Conservation (phyloP, 2,113 vertebrate species). For the Phalacrocorax pelagicus region DNA sequence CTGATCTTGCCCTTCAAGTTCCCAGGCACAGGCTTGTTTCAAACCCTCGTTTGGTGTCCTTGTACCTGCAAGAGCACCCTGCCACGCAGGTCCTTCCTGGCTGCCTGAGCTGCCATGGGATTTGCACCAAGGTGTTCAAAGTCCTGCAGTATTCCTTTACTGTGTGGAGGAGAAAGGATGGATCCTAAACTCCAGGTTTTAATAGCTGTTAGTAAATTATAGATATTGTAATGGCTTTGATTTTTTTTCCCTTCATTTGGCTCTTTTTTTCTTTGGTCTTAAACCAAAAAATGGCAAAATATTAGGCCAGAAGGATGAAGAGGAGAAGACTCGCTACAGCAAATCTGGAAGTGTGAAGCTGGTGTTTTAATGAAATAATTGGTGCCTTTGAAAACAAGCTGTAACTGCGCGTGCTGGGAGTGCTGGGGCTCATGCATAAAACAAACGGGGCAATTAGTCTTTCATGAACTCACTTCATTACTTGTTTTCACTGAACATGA, state of each 20-base stretch:
- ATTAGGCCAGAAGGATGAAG: neutral
- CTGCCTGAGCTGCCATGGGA: neutral
- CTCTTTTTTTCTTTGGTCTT: neutral
- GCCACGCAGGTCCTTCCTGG: neutral
- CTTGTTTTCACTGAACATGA: slow-evolving; percentile 17
- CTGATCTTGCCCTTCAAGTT: neutral
- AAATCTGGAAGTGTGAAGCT: slow-evolving; percentile 5
- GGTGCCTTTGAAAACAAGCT: slow-evolving; percentile 29
- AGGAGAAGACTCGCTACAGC: neutral
- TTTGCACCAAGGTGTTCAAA: neutral
- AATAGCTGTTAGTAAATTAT: neutral
- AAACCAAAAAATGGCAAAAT: neutral
- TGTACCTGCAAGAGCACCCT: neutral
- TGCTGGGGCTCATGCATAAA: slow-evolving; percentile 37
- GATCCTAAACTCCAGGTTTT: neutral
- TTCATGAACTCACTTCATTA: slow-evolving; percentile 14
- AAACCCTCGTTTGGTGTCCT: neutral
- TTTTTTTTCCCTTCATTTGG: neutral
- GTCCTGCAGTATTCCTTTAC: neutral
- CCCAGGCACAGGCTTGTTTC: neutral
- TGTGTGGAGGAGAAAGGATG: neutral
- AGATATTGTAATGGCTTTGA: neutral
- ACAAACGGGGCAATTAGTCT: slow-evolving; percentile 23
- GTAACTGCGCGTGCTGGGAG: neutral
- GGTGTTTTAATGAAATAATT: slow-evolving; percentile 46